These are phyloP conservation scores for Ctenicera cuprea DNA, from an alignment of 2,888 invertebrate species.

Conservation along the genomic window DNA sequence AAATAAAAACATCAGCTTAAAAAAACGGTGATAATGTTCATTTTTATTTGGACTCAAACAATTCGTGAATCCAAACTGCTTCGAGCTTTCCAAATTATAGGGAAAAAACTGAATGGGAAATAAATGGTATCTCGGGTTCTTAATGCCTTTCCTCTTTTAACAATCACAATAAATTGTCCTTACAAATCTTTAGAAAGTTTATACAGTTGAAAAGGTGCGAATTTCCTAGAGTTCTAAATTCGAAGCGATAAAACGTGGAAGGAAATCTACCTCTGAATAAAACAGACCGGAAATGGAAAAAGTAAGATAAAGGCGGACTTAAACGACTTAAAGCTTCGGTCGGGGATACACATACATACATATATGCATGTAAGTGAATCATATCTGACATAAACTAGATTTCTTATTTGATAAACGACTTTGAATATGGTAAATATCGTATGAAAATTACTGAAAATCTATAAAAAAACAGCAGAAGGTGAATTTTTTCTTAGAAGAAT, in stretches of 20 bases:
- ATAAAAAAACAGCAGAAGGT: background rate
- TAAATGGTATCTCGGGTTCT: constrained; percentile 39
- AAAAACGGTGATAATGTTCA: too few species aligned
- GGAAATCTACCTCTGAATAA: constrained; percentile 64
- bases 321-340: constrained; percentile 61
- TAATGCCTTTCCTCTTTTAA: constrained; percentile 44
- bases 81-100: background rate
- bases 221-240: constrained; percentile 54
- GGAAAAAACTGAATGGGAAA: constrained; percentile 23
- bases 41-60: background rate
- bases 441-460: background rate
- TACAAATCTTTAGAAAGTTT: constrained; percentile 53
- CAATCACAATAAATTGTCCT: constrained; percentile 50
- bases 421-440: background rate
- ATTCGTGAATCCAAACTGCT: background rate
- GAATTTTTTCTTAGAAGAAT: too few species aligned
- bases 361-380: constrained; percentile 66
- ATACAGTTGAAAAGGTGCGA: constrained; percentile 55
- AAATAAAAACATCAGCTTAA: too few species aligned
- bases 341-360: constrained; percentile 61
- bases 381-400: constrained; percentile 64
- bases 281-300: constrained; percentile 68
- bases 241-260: constrained; percentile 56
- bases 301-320: constrained; percentile 66
- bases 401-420: constrained; percentile 39